Percentiles rank a stretch among this genome's conserved stretches.
These are phyloP conservation scores for Orthosia gothica DNA, from an alignment of 2,888 invertebrate genomes.

Conservation along the genomic window DNA sequence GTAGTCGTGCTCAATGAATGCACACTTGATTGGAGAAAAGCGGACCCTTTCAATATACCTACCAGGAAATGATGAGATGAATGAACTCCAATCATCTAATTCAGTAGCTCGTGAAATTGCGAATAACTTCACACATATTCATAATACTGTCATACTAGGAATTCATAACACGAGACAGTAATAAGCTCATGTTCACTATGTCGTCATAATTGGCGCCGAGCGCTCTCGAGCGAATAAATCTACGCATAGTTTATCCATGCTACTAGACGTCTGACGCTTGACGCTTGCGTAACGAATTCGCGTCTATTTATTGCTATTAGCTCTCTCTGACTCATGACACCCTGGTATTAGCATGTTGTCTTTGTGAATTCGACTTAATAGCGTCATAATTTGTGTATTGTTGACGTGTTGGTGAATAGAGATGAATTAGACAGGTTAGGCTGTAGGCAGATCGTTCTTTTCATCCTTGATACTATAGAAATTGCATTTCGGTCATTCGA, in stretches of 20 bases:
- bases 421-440: constrained; percentile 13
- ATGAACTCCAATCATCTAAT: constrained; percentile 25
- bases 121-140: constrained; percentile 41
- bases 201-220: constrained; percentile 64
- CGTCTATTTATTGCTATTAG: constrained; percentile 64
- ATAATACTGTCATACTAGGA: constrained; percentile 42
- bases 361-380: constrained; percentile 59
- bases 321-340: constrained; percentile 59
- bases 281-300: constrained; percentile 64
- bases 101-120: constrained; percentile 43
- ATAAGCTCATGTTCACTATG: constrained; percentile 52
- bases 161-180: constrained; percentile 56
- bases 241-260: constrained; percentile 60
- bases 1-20: constrained; percentile 3
- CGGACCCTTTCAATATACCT: constrained; percentile 11
- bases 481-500: constrained; percentile 6
- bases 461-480: constrained; percentile 5
- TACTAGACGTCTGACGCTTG: constrained; percentile 60
- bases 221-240: constrained; percentile 65
- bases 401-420: constrained; percentile 45
- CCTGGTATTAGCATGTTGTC: constrained; percentile 58
- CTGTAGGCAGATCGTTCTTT: constrained; percentile 16
- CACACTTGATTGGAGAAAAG: constrained; percentile 28
- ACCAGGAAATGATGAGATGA: constrained; percentile 26
- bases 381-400: constrained; percentile 51